Evolutionary conservation across 2,888 invertebrate genomes (phyloP), one percentile per base, ranked within the genome.

Genomic region (Bellardia bayeri): DNA sequence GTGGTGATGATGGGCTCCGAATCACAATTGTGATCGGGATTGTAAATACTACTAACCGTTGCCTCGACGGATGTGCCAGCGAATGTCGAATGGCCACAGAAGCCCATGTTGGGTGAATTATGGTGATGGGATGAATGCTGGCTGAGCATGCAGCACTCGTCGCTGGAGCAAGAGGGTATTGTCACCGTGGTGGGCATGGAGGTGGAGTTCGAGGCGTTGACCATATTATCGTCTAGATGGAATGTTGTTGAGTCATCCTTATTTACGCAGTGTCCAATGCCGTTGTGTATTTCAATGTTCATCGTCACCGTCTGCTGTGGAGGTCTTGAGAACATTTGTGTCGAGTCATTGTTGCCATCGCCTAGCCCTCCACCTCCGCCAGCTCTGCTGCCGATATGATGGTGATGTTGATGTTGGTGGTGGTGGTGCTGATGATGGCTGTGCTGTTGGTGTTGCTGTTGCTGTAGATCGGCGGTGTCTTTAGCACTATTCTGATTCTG

Each of bases 261-360:
- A 81, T 90, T 91, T 7, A 88, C 89, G 66, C 89, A 91, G 11
- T 90, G 88, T 16, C 85, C 79, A 81, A 79, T 80, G 51, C 89
- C 85, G 86, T 92, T 93, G 82, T 91, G 91, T 85, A 92, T 92
- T 89, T 90, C 92, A 85, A 93, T 92, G 86, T 92, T 93, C 92
- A 93, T 92, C 33, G 92, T 93, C 49, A 93, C 91, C 16, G 90
- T 93, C 83, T 91, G 92, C 37, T 91, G 91, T 74, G 89, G 90
- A 13, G 69, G 74, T 42, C 81, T 23, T 16, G 88, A 63, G 40
- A 83, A 86, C 58, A 84, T 83, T 80, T 88, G 82, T 84, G 88
- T 63, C 81, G 86, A 58, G 23, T 82, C 82, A 51, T 76, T 78
- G 16, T 63, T 42, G 42, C 64, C 42, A 7, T 74, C 72, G 23